These are phyloP conservation scores for Cariama cristata DNA, from an alignment of 2,113 vertebrate species.

Conservation along the genomic window DNA sequence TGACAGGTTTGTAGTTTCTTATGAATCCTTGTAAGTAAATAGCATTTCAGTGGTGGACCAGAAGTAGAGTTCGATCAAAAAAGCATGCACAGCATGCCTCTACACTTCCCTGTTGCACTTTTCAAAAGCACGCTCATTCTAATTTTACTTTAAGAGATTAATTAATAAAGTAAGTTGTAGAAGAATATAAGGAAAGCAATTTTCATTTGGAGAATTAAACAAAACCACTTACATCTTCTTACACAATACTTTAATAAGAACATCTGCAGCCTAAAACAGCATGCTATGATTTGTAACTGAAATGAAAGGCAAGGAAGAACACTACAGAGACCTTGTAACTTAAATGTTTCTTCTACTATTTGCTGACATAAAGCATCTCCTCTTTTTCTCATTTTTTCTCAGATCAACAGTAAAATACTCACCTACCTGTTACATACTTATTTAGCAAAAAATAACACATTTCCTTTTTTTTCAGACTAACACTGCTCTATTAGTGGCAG, in stretches of 20 bases:
- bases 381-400: background rate
- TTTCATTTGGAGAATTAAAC: background rate
- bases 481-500: background rate
- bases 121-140: background rate
- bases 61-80: background rate
- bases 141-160: background rate
- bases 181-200: background rate
- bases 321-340: background rate
- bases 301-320: constrained; percentile 7
- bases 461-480: background rate
- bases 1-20: background rate
- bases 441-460: background rate
- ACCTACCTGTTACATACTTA: background rate
- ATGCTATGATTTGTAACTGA: background rate
- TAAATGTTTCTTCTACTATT: background rate
- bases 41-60: background rate
- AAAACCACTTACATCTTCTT: background rate
- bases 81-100: background rate
- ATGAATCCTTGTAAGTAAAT: background rate
- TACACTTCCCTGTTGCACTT: background rate
- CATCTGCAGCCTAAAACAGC: background rate
- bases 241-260: background rate
- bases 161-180: background rate
- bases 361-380: background rate
- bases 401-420: background rate